phyloP scores from a whole-genome alignment of 37 sponge, comb jelly and placozoan genomes.

The Chondrosia reniformis region DNA sequence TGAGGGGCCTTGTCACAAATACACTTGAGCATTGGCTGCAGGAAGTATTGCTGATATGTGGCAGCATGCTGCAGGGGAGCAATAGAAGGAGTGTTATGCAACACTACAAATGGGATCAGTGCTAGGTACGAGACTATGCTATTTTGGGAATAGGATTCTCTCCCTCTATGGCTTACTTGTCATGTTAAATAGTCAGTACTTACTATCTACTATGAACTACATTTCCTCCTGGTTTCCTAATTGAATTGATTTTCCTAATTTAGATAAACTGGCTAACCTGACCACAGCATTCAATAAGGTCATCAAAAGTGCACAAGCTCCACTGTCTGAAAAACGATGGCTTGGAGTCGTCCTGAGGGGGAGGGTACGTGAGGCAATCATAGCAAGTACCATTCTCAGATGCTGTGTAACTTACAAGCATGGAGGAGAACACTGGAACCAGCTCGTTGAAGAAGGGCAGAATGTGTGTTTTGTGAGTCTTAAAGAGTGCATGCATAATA shows the following conservation, averaged over 20 bases:
- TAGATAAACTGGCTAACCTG: conserved; percentile 41
- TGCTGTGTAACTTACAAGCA: conserved; percentile 60
- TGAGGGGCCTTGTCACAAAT: conserved; percentile 72
- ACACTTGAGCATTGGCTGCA: conserved; percentile 79
- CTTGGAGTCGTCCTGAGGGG: conserved; percentile 67
- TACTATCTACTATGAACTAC: no score
- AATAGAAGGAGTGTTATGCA: no score
- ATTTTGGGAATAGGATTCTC: not conserved
- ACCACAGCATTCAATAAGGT: conserved; percentile 91
- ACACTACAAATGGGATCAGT: no score
- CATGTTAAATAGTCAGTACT: no score
- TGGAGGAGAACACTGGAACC: conserved; percentile 66
- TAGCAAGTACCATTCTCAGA: not conserved
- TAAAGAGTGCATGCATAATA: conserved; percentile 87
- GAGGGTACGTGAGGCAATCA: not conserved
- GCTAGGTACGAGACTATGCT: no score
- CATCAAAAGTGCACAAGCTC: conserved; percentile 96
- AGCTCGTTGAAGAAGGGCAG: conserved; percentile 88
- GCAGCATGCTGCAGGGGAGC: conserved; percentile 75
- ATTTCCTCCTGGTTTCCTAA: no score
- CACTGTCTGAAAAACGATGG: conserved; percentile 80
- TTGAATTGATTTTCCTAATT: no score
- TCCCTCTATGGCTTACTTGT: no score
- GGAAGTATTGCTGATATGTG: conserved; percentile 87
- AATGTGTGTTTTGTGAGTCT: conserved; percentile 65